Evolutionary conservation across 2,888 invertebrate genomes (phyloP).

Genomic region (Mantis religiosa): DNA sequence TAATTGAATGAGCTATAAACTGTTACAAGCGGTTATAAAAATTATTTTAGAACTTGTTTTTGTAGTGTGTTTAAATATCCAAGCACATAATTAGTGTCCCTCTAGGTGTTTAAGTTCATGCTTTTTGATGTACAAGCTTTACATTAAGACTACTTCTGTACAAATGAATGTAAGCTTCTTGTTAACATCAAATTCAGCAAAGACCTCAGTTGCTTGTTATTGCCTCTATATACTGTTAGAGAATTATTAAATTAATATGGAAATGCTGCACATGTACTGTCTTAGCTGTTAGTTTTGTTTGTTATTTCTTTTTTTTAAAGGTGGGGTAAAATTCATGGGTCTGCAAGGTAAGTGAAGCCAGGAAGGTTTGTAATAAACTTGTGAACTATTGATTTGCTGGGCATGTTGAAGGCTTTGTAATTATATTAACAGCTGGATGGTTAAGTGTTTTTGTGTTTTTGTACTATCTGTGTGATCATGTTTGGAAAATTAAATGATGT

Average conservation of each 20-base stretch:
- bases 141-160: background rate
- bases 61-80: background rate
- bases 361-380: background rate
- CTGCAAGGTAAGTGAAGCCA: conserved; percentile 53
- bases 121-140: background rate
- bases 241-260: conserved; percentile 27
- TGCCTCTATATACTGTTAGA: conserved; percentile 22
- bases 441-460: background rate
- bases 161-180: background rate
- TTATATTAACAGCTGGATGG: background rate
- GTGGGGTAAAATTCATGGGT: conserved; percentile 59
- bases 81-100: background rate
- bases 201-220: background rate
- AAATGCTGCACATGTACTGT: conserved; percentile 4
- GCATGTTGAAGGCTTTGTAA: background rate
- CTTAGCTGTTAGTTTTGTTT: conserved; percentile 26
- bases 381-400: background rate
- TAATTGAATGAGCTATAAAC: too few species aligned
- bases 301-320: conserved; percentile 51
- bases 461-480: background rate
- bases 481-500: background rate
- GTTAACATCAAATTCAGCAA: background rate
- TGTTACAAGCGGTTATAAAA: background rate
- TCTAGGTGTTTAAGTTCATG: background rate
- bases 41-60: background rate